Percentiles rank a stretch among this genome's conserved stretches.
phyloP scores from a whole-genome alignment of 53 echinoderm and acorn worm species.

The Mesocentrotus franciscanus region DNA sequence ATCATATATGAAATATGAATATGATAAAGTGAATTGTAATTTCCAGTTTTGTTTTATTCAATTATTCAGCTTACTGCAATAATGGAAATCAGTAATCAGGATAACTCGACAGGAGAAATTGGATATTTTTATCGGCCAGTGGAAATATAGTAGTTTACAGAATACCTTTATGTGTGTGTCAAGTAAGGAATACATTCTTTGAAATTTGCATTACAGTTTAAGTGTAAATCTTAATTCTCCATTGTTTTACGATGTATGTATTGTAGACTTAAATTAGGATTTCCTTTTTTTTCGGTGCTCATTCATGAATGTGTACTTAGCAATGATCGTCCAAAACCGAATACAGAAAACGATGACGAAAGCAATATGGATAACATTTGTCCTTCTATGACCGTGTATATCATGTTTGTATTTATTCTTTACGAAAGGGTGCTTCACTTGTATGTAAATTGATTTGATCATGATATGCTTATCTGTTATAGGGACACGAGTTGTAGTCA shows the following conservation, averaged over 20 bases:
- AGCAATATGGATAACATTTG: slow-evolving; percentile 46
- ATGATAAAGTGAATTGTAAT: no score
- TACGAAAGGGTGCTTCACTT: slow-evolving; percentile 57
- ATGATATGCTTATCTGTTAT: slow-evolving; percentile 45
- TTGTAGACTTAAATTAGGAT: not conserved
- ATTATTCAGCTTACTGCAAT: no score
- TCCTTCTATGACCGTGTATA: not conserved
- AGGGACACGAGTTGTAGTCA: slow-evolving; percentile 15
- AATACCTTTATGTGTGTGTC: slow-evolving; percentile 42
- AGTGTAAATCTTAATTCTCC: not conserved
- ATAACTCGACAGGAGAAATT: not conserved
- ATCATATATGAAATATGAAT: no score
- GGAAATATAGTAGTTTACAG: not conserved
- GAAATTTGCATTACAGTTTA: not conserved
- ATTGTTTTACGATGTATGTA: not conserved
- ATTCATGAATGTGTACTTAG: slow-evolving; percentile 8
- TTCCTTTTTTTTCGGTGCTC: not conserved
- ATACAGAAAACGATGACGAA: not conserved
- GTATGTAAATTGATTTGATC: slow-evolving; percentile 20
- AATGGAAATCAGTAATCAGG: no score
- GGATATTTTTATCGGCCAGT: not conserved
- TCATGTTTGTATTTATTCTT: slow-evolving; percentile 41
- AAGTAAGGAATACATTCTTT: not conserved
- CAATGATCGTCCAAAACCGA: not conserved
- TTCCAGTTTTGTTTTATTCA: no score